phyloP scores from a whole-genome alignment of 2,888 invertebrate genomes.

The Orthosia cruda region DNA sequence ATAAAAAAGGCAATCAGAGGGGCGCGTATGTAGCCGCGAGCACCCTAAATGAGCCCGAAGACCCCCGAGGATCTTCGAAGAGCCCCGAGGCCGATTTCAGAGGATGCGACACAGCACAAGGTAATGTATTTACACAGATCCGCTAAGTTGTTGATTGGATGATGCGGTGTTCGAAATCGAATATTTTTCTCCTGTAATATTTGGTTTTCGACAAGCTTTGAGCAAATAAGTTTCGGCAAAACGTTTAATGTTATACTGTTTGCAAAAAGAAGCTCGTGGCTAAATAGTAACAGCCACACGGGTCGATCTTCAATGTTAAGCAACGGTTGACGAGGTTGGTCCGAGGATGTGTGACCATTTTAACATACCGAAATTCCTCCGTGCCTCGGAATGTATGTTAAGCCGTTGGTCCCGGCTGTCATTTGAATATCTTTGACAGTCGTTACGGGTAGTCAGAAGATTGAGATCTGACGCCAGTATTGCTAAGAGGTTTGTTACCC shows the following conservation, averaged over 20 bases:
- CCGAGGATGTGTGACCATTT: too few species aligned
- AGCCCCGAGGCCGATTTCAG: slow-evolving; percentile 70
- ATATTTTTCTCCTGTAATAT: slow-evolving; percentile 60
- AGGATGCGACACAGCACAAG: slow-evolving; percentile 74
- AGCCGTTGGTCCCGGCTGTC: too few species aligned
- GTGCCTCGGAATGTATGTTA: too few species aligned
- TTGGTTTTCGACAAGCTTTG: slow-evolving; percentile 36
- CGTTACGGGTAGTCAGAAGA: too few species aligned
- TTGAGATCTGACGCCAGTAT: too few species aligned
- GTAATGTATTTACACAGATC: slow-evolving; percentile 77
- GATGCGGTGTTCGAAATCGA: slow-evolving; percentile 71
- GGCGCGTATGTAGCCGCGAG: slow-evolving; percentile 62
- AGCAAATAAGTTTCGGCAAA: slow-evolving; percentile 45
- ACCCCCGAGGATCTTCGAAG: slow-evolving; percentile 42
- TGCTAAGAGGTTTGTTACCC: too few species aligned
- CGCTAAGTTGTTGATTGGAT: slow-evolving; percentile 79
- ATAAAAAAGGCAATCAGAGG: slow-evolving; percentile 83
- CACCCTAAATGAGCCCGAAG: slow-evolving; percentile 38
- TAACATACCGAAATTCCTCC: too few species aligned
- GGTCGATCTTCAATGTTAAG: too few species aligned
- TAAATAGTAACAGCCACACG: too few species aligned
- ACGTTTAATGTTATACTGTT: slow-evolving; percentile 35
- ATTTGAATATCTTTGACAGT: too few species aligned
- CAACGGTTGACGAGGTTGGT: too few species aligned
- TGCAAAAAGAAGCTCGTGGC: too few species aligned